Base-by-base conservation (phyloP, 2,113 vertebrate species). In the Scatophagus argus region DNA sequence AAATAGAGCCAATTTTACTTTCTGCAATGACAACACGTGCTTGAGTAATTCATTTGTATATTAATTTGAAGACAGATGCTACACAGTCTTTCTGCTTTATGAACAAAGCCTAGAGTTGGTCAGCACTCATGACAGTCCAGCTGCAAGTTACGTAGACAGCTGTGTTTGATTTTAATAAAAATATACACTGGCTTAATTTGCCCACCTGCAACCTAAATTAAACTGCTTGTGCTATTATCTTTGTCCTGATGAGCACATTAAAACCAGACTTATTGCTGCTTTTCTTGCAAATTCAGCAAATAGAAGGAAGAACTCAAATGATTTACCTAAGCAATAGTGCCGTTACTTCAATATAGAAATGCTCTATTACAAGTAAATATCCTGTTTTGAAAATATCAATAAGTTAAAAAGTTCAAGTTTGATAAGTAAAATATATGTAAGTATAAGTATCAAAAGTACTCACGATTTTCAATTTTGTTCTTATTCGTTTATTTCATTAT, bases 11-110 rank as follows among this genome's bases (percentile, higher is more conserved):
- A 32, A 31, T 81, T 62, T 43, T 70, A 59, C 77, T 64, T 67
- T 32, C 54, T 27, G 54, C 78, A 19, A 4, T 55, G 70, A 56
- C 46, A 46, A 52, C 66, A 41, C 64, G 56, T 56, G 61, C 44
- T 65, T 19, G 41, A 72, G 66, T 66, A 79, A 66, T 41, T 63
- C 19, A 82, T 87, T 83, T 80, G 71, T 71, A 83, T 87, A 77
- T 83, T 87, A 46, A 85, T 83, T 70, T 80, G 73, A 63, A 63
- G 83, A 67, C 68, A 81, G 84, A 78, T 77, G 82, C 77, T 47
- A 1, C 43, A 0, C 17, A 4, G 70, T 69, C 65, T 66, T 66
- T 77, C 46, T 41, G 52, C 63, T 75, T 73, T 63, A 44, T 81
- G 79, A 76, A 72, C 65, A 75, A 58, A 74, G 61, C 46, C 23